These are phyloP conservation scores for Zygogramma bicolorata DNA, from an alignment of 2,888 invertebrate species.

Conservation along the genomic window DNA sequence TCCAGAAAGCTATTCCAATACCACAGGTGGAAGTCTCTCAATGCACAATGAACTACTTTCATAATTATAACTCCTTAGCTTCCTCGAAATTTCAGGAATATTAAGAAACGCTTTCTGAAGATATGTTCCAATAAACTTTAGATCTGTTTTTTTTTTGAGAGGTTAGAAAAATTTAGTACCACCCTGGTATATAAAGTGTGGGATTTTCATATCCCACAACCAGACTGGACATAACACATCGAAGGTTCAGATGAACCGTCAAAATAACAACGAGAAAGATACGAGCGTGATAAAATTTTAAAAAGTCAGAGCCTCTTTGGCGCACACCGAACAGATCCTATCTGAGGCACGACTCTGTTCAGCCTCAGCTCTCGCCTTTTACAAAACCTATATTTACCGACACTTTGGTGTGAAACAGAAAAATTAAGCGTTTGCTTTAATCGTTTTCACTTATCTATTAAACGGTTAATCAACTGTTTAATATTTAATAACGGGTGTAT, in stretches of 20 bases:
- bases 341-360: conserved; percentile 58
- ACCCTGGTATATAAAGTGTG: background rate
- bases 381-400: conserved; percentile 58
- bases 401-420: conserved; percentile 57
- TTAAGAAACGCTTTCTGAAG: no score
- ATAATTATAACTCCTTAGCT: no score
- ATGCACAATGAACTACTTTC: no score
- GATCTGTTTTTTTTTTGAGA: no score
- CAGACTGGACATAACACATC: background rate
- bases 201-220: background rate
- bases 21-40: no score
- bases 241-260: conserved; percentile 41
- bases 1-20: no score
- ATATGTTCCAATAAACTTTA: no score
- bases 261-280: conserved; percentile 44
- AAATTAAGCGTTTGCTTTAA: conserved; percentile 55
- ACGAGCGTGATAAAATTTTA: conserved; percentile 33
- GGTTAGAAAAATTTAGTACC: no score
- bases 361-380: conserved; percentile 46
- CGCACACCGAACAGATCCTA: conserved; percentile 52
- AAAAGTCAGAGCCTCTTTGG: conserved; percentile 18
- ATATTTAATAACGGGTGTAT: conserved; percentile 49
- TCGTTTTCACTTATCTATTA: conserved; percentile 51
- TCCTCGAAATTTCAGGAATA: no score
- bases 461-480: conserved; percentile 46